Evolutionary conservation across 2,888 invertebrate genomes (phyloP), one percentile per base, ranked within the genome.

Genomic region (Merodon equestris): DNA sequence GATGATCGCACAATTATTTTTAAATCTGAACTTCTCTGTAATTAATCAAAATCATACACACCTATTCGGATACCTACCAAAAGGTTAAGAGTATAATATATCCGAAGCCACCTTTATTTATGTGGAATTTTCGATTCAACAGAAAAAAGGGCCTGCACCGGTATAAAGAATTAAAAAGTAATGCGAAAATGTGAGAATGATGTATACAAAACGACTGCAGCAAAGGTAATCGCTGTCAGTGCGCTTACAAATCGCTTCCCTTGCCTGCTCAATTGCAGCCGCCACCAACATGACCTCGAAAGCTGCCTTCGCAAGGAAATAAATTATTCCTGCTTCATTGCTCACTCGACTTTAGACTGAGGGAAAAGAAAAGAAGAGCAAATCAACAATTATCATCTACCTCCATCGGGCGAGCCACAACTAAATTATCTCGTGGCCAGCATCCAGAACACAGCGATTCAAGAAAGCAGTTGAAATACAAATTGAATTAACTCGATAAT

Each of bases 401-500:
- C 54, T 45, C 13, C 10, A n/a, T 15, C 64, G n/a, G 64, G 13
- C 12, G 14, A 60, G 36, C 71, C 71, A 19, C 61, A 56, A 44
- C 50, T 63, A 61, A 61, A 71, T 71, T 56, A 48, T 48, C 34
- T 12, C 14, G 17, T 47, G 54, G 47, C 68, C 70, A 45, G 40
- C 54, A 44, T 13, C 53, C 48, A 47, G 54, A 7, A 54, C 61
- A 61, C 45, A 61, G 47, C 61, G 67, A 77, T 74, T 70, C 68
- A 64, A 66, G 68, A 74, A 74, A 74, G 79, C 74, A 73, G 64
- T 56, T 56, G 63, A 38, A 74, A 70, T 68, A 79, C 45, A 79
- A 74, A 79, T 79, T 74, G 79, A 79, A 74, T 79, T 79, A 79
- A 74, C 68, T 60, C 40, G 68, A 73, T 70, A 79, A 79, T 79